Evolutionary conservation across 2,888 invertebrate species (phyloP).

Genomic region (Notodonta ziczac): DNA sequence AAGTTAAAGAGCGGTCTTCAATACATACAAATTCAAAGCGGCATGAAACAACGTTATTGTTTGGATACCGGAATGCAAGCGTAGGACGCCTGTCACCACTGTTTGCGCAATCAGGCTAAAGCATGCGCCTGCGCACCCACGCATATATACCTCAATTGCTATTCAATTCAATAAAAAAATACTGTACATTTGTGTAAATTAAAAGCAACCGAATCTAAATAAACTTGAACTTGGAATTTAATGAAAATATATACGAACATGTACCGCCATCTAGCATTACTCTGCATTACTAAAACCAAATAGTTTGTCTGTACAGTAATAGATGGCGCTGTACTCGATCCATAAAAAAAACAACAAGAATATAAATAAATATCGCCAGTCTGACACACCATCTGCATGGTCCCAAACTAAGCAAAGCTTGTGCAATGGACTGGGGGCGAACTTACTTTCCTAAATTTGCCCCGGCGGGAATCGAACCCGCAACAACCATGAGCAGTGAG

Average conservation of each 20-base stretch:
- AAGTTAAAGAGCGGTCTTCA: background rate
- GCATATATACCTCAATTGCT: constrained; percentile 20
- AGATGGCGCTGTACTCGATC: constrained; percentile 56
- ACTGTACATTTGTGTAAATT: too few relatives aligned
- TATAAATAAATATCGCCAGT: background rate
- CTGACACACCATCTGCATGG: too few relatives aligned
- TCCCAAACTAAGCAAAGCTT: too few relatives aligned
- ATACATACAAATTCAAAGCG: constrained; percentile 25
- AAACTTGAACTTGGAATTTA: too few relatives aligned
- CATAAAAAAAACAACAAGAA: background rate
- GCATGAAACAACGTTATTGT: constrained; percentile 30
- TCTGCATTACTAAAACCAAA: constrained; percentile 19
- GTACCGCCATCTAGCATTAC: constrained; percentile 43
- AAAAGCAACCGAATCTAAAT: too few relatives aligned
- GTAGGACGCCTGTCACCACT: constrained; percentile 59
- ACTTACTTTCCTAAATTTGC: too few relatives aligned
- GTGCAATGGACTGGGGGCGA: background rate
- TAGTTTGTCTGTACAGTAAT: constrained; percentile 22
- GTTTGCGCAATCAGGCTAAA: constrained; percentile 49
- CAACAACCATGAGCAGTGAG: too few relatives aligned
- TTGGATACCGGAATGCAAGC: constrained; percentile 48
- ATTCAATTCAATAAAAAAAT: too few relatives aligned
- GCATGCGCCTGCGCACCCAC: constrained; percentile 48
- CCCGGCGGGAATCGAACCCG: too few relatives aligned
- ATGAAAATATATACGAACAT: background rate